Base-by-base conservation (phyloP, 2,888 invertebrate genomes). In the Rhabditoides inermis region DNA sequence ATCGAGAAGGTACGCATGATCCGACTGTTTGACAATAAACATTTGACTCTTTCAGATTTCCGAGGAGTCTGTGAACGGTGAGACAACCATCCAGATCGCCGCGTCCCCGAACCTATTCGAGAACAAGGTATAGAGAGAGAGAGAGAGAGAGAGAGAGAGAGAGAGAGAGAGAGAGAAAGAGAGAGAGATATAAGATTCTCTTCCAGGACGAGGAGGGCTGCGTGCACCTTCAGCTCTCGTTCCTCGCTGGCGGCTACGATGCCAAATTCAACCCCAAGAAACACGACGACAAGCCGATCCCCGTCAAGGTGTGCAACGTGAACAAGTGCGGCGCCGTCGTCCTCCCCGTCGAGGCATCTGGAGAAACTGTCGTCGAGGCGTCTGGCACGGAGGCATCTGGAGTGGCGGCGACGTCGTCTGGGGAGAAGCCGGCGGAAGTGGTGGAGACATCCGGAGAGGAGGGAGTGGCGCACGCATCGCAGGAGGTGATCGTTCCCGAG, bases 171-270 rank as follows among this genome's bases (percentile, higher is more conserved):
- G n/a, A n/a, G n/a, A 10, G 15, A 23, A 45, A 15, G 15, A 49
- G 42, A 27, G 23, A 45, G 3, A 25, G 22, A 44, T 20, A 27
- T 7, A 20, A 2, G 32, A 22, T 37, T 57, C n/a, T 20, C 18
- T 18, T 28, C 30, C 15, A 37, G 58, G 47, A 61, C 27, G 47
- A 46, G 5, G 28, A 60, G 30, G 61, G 61, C 12, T 63, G 63
- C 37, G 51, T 61, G 27, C 56, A 61, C 23, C 53, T 67, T 15
- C 65, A 67, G 54, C 23, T 65, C 28, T 61, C 45, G 7, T 25
- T 65, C 27, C 52, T 58, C 23, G 56, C 58, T 36, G 67, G 67
- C 20, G 45, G 55, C 26, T 67, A 61, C 46, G 46, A 35, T 7
- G 50, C 55, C 12, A 45, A 55, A 10, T 58, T 55, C 53, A 44